A percentile compares a stretch with the other conserved stretches of the same genome.
Conservation (phyloP, 2,888 invertebrate species). For the Spisula solida region DNA sequence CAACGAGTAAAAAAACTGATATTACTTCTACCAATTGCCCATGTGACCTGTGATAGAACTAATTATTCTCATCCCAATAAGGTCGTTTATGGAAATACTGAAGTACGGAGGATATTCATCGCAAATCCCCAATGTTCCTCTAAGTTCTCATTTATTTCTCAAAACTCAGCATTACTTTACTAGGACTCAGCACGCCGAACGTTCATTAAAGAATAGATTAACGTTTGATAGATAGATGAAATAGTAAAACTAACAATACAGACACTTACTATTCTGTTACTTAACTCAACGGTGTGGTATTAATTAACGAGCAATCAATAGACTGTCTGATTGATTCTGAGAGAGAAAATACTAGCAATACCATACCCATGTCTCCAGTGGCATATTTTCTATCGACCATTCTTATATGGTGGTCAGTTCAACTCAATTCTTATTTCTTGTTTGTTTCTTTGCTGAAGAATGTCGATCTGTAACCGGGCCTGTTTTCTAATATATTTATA, state of each 20-base stretch:
- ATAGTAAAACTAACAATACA: neutral
- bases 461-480: no score
- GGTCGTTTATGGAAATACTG: neutral
- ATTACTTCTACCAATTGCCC: neutral
- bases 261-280: neutral
- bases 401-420: neutral
- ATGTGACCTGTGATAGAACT: neutral
- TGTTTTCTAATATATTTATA: neutral
- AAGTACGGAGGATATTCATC: neutral
- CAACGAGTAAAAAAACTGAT: no score
- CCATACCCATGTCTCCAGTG: neutral
- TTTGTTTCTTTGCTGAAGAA: neutral
- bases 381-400: neutral
- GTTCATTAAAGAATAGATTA: neutral
- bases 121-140: neutral
- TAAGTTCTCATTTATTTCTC: neutral
- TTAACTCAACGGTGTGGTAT: neutral
- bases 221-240: neutral
- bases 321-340: neutral
- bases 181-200: neutral
- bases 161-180: neutral
- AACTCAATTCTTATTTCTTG: neutral
- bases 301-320: neutral
- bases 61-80: neutral
- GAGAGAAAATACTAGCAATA: neutral